A percentile compares a stretch with the other conserved stretches of the same genome.
Evolutionary conservation across 2,888 invertebrate species (phyloP).

Genomic region (Andricus quercusramuli): DNA sequence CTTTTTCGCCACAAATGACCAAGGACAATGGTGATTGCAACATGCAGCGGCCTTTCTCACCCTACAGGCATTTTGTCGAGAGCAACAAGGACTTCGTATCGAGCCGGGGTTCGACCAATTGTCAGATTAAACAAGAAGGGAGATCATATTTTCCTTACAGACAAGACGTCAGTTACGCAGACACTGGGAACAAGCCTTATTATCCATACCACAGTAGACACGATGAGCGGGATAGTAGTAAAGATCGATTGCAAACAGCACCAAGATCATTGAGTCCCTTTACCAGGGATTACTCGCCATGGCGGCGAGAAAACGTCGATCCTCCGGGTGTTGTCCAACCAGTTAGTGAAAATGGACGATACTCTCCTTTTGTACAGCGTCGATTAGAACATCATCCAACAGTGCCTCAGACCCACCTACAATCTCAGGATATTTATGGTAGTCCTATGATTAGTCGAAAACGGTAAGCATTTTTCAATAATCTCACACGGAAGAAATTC

Average conservation of each 20-base stretch:
- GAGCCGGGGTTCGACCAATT: conserved; percentile 58
- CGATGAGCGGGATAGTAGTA: conserved; percentile 66
- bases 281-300: conserved; percentile 76
- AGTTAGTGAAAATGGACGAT: conserved; percentile 67
- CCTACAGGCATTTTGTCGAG: conserved; percentile 65
- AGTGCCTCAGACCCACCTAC: conserved; percentile 70
- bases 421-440: conserved; percentile 72
- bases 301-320: conserved; percentile 77
- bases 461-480: conserved; percentile 65
- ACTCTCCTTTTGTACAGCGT: conserved; percentile 72
- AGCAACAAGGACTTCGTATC: conserved; percentile 56
- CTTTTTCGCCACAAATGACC: conserved; percentile 66
- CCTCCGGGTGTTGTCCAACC: conserved; percentile 74
- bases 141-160: conserved; percentile 57
- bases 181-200: conserved; percentile 63
- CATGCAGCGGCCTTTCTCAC: conserved; percentile 70
- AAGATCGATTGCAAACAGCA: conserved; percentile 70
- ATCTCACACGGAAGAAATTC: neutral
- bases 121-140: conserved; percentile 56
- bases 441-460: conserved; percentile 76
- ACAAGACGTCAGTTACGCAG: conserved; percentile 62
- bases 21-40: conserved; percentile 62
- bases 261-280: conserved; percentile 75
- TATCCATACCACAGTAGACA: conserved; percentile 69
- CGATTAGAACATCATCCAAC: conserved; percentile 69